Evolutionary conservation across 2,888 invertebrate genomes (phyloP), one percentile per base, ranked within the genome.

Genomic region (Epistrophe grossulariae): DNA sequence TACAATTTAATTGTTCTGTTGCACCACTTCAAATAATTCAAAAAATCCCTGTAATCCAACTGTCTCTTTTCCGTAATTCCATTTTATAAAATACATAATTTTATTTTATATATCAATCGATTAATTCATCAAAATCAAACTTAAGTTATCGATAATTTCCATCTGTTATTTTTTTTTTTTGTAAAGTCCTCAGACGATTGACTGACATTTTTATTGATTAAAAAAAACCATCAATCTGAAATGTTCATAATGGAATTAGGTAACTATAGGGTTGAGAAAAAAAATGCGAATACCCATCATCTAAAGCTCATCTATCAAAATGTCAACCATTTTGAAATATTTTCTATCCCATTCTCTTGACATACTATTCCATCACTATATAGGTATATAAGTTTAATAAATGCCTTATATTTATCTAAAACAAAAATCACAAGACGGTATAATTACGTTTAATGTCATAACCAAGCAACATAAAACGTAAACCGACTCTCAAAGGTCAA

Each of bases 261-360:
- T 35, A 48, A 11, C 15, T 15, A 52, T 17, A 66, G 15, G 73
- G 11, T 48, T 60, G 17, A 48, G 13, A 7, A n/a, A 0, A 15
- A 64, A 48, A 50, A 17, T 6, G 50, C 48, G 3, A 28, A 7
- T 24, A 24, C 1, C n/a, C 52, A 6, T 8, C 45, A 31, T n/a
- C 19, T 4, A 73, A 52, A 64, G 24, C 78, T 64, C 84, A 84
- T 84, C 74, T 40, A 76, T 84, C 79, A 84, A 76, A 76, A 59
- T 76, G 71, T 79, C 74, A 79, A 66, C 40, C 62, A 62, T 62
- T 81, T 70, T 76, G 76, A 57, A 43, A 48, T 60, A 45, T 48
- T 45, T 4, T 43, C n/a, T 4, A 8, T 45, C 38, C 13, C 38
- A 10, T 45, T 52, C 31, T 17, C 15, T 31, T 45, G 35, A 13